These are phyloP conservation scores for Diplolepis rosae DNA, from an alignment of 2,888 invertebrate species.

Conservation along the genomic window DNA sequence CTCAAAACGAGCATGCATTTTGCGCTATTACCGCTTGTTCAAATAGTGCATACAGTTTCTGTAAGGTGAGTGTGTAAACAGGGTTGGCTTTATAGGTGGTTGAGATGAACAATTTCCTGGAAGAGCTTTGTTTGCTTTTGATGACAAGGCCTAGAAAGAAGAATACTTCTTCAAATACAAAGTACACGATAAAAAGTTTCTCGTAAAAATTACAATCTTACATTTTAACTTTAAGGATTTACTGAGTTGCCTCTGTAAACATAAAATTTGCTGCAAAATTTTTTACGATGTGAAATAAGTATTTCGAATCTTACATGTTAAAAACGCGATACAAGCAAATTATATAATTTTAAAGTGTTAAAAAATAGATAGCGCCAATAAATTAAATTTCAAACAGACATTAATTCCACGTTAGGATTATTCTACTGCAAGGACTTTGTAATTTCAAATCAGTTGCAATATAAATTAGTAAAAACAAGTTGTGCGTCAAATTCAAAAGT, in stretches of 20 bases:
- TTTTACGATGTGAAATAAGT: too few species aligned
- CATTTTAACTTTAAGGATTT: too few species aligned
- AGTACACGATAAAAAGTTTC: too few species aligned
- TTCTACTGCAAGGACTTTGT: not conserved
- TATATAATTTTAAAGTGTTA: too few species aligned
- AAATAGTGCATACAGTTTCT: not conserved
- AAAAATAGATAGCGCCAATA: not conserved
- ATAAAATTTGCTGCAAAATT: too few species aligned
- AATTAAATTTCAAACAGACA: not conserved
- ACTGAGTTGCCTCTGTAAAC: too few species aligned
- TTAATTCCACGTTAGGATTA: not conserved
- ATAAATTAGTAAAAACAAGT: conserved; percentile 1
- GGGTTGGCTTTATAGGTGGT: conserved; percentile 3
- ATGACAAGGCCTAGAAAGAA: not conserved
- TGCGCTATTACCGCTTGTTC: conserved; percentile 10
- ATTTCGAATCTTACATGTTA: too few species aligned
- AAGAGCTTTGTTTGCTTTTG: not conserved
- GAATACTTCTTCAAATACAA: not conserved
- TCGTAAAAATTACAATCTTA: too few species aligned
- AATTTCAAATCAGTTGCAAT: not conserved
- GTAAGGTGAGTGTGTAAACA: not conserved
- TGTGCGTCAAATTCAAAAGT: not conserved
- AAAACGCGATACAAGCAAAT: too few species aligned
- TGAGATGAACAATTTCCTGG: conserved; percentile 6
- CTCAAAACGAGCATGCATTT: conserved; percentile 4